These are phyloP conservation scores for Epirrhoe tristata DNA, from an alignment of 2,888 invertebrate species.

Conservation along the genomic window DNA sequence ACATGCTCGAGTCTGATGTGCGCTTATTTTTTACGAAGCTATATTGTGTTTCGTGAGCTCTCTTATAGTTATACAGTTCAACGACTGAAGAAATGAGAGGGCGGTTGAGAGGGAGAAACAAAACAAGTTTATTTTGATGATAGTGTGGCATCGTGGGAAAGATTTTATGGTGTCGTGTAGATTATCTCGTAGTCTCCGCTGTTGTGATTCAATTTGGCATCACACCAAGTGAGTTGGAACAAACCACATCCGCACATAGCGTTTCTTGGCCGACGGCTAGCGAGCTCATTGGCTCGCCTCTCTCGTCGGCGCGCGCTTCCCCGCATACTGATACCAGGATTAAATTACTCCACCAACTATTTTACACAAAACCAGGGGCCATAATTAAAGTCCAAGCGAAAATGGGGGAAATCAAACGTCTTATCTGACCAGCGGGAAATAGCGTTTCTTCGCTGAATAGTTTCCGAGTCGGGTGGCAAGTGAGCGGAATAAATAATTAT, in stretches of 20 bases:
- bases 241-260: slow-evolving; percentile 53
- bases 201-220: slow-evolving; percentile 40
- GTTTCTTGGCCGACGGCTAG: slow-evolving; percentile 55
- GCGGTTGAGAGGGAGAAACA: slow-evolving; percentile 68
- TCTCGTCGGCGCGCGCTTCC: slow-evolving; percentile 68
- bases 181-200: slow-evolving; percentile 1
- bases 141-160: slow-evolving; percentile 56
- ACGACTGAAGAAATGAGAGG: slow-evolving; percentile 81
- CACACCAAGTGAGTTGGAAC: slow-evolving; percentile 50
- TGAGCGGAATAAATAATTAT: slow-evolving; percentile 85
- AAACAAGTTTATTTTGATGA: slow-evolving; percentile 71
- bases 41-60: slow-evolving; percentile 80
- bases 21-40: slow-evolving; percentile 85
- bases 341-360: slow-evolving; percentile 84
- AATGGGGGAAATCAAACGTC: slow-evolving; percentile 84
- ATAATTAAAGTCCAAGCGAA: slow-evolving; percentile 83
- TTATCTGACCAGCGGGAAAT: slow-evolving; percentile 84
- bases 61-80: slow-evolving; percentile 82
- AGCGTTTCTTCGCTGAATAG: slow-evolving; percentile 83
- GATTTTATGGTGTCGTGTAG: slow-evolving; percentile 35
- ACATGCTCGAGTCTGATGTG: slow-evolving; percentile 85
- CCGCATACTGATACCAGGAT: slow-evolving; percentile 81
- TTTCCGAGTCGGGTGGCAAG: slow-evolving; percentile 75
- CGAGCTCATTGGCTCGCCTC: slow-evolving; percentile 63
- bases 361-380: slow-evolving; percentile 84